phyloP scores from a whole-genome alignment of 2,797 vertebrate species.

The Sebastes diaconus region DNA sequence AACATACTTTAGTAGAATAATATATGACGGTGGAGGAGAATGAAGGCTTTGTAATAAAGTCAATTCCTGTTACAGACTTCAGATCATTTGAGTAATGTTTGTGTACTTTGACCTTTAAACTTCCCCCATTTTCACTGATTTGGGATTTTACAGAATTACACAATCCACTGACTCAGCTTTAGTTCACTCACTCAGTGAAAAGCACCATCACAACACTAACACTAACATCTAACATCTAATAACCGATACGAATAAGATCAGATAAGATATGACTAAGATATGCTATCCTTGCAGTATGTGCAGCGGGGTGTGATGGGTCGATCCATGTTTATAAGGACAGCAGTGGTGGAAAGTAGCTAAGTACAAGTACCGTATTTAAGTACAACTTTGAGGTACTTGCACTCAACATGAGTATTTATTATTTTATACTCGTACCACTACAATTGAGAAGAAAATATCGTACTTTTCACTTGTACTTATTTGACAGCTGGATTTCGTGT shows the following conservation, averaged over 20 bases:
- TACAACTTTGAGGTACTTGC: background rate
- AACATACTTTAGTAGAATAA: background rate
- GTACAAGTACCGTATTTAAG: background rate
- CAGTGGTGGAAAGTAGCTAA: background rate
- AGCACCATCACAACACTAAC: background rate
- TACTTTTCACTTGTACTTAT: no score
- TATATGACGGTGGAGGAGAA: background rate
- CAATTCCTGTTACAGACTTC: background rate
- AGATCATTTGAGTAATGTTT: constrained; percentile 30
- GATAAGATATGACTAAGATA: background rate
- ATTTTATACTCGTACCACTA: background rate
- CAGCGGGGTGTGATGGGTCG: background rate
- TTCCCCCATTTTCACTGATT: constrained; percentile 18
- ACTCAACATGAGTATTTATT: no score
- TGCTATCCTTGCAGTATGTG: background rate
- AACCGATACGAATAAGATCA: background rate
- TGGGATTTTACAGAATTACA: constrained; percentile 42
- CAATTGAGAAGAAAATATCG: background rate
- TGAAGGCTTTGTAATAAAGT: background rate
- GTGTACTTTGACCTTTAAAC: constrained; percentile 48
- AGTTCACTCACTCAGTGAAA: background rate
- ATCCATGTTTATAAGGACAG: background rate
- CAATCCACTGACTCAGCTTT: constrained; percentile 17
- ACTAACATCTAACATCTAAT: background rate
- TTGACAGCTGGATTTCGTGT: no score